Conservation (phyloP, 1,140 invertebrate species). For the Orchesella cincta region DNA sequence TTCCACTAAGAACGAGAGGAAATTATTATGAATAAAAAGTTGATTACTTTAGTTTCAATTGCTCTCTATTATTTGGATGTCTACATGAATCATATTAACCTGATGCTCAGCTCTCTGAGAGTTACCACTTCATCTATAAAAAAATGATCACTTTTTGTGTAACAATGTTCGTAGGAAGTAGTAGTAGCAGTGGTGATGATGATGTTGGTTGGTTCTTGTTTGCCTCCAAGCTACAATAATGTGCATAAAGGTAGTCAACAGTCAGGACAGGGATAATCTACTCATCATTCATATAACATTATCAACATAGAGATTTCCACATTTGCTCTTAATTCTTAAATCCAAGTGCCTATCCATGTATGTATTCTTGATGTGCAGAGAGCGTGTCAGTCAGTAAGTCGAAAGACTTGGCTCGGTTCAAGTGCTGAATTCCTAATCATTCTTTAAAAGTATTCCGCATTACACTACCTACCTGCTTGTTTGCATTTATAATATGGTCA, state of each 20-base stretch:
- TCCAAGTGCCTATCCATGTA: not conserved
- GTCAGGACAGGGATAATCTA: not conserved
- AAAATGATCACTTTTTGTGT: too few species aligned
- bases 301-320: not conserved
- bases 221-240: not conserved
- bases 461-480: not conserved
- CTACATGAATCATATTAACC: too few species aligned
- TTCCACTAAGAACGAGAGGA: constrained; percentile 44
- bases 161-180: too few species aligned
- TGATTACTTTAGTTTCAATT: constrained; percentile 40
- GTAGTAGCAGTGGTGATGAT: too few species aligned
- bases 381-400: not conserved
- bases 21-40: constrained; percentile 44
- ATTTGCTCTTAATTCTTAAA: not conserved
- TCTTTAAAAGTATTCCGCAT: not conserved
- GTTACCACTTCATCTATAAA: too few species aligned
- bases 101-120: too few species aligned
- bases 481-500: not conserved
- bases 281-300: too few species aligned
- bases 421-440: constrained; percentile 12
- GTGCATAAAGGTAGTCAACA: not conserved
- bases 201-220: not conserved
- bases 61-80: constrained; percentile 31
- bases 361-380: not conserved
- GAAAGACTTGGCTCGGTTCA: not conserved